Base-by-base conservation (phyloP, 2,797 vertebrate genomes). In the Gorsachius magnificus region DNA sequence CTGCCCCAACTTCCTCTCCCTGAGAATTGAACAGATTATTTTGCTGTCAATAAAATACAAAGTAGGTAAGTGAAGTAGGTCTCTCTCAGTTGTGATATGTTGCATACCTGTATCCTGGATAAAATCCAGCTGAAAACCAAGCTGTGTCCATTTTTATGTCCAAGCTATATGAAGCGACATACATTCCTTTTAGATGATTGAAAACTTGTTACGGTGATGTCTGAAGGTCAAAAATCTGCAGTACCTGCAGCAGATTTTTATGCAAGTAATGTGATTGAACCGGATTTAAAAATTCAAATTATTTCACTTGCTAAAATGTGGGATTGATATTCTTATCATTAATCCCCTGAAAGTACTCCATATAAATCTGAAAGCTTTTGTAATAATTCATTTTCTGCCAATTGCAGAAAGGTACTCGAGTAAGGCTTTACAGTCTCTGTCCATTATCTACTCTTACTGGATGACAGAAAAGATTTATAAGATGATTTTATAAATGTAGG, bases 1-100 rank as follows among this genome's bases (percentile, higher is more conserved):
- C 61, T 87, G 19, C 76, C 69, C 64, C 21, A 76, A 58, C 66
- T 92, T 96, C 90, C 69, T 89, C 35, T 83, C 33, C 68, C 54
- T 16, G 61, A 82, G 24, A 83, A 81, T 68, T 72, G 50, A n/a
- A 83, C 17, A 82, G 63, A 76, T 88, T 75, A 46, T 77, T 89
- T 76, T 76, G 26, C 71, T 83, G 83, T 78, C 36, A 65, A 9
- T 81, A 65, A 69, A 87, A 90, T 45, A 45, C 25, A 68, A 75
- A 51, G n/a, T 51, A 45, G 18, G 6, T 46, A 77, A 51, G 31
- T 68, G 83, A 83, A 71, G 45, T 38, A 45, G 10, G 12, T 61
- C 24, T 58, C 43, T 72, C 38, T 90, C 8, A 16, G 82, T 66
- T 3, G 0, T 43, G 0, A 0, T 50, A 11, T 20, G 14, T 65